Conservation (phyloP, 2,888 invertebrate species). For the Chouioia cunea region DNA sequence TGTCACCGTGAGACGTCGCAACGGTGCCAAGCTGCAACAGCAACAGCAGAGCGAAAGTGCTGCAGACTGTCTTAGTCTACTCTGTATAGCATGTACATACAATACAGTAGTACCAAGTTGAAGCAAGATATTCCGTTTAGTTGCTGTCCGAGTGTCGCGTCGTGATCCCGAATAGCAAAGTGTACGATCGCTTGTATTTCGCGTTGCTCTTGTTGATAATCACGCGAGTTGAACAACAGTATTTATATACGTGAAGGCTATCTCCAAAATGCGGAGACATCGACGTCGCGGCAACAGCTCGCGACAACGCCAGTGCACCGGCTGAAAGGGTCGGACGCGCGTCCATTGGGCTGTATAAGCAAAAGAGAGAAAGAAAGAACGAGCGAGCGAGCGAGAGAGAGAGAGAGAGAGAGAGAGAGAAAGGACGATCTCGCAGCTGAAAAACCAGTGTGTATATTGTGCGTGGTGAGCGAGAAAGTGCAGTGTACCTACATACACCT, state of each 20-base stretch:
- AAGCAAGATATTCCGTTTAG: conserved; percentile 14
- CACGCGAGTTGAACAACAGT: no score
- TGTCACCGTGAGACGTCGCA: conserved; percentile 42
- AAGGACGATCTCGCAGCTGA: background rate
- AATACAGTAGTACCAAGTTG: background rate
- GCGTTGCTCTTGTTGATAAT: no score
- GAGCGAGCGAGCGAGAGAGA: conserved; percentile 4
- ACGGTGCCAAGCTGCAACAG: conserved; percentile 27
- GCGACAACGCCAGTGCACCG: conserved; percentile 45
- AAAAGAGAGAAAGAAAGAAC: background rate
- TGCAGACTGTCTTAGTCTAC: no score
- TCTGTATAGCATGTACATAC: no score
- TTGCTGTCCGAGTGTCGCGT: conserved; percentile 27
- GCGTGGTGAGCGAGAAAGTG: conserved; percentile 7
- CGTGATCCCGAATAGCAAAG: conserved; percentile 12
- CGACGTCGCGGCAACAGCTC: conserved; percentile 29
- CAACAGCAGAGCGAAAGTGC: conserved; percentile 14
- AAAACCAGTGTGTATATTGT: no score
- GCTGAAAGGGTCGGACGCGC: conserved; percentile 26
- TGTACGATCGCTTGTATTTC: no score
- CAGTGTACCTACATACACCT: background rate
- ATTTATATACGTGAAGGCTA: no score
- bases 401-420: conserved; percentile 10
- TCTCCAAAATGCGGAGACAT: no score
- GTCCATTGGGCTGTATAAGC: conserved; percentile 29